Evolutionary conservation across 2,888 invertebrate species (phyloP), one percentile per base, ranked within the genome.

Genomic region (Pristionchus fissidentatus): DNA sequence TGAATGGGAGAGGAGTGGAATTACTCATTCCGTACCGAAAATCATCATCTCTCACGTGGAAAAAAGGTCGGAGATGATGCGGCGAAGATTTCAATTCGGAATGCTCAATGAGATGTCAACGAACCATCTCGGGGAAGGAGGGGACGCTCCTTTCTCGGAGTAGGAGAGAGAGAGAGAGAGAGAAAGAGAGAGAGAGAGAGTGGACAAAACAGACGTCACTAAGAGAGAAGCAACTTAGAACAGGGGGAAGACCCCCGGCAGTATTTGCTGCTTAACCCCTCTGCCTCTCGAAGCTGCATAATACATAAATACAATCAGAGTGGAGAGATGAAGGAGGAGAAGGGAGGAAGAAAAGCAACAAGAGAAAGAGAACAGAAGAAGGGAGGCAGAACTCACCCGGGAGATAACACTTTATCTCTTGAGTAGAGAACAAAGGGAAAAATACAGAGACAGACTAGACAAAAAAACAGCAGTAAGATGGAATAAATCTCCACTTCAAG

Each of bases 241-340:
- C 10, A 55, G 55, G 46, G 15, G 46, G 46, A 46, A 10, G 8
- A 10, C 46, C 46, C 15, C 46, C 15, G 8, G 22, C 22, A 8
- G 55, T 4, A 55, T 60, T 32, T 26, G n/a, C 57, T n/a, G 57
- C 26, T 32, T 26, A n/a, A 52, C n/a, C n/a, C n/a, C 19, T 52
- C 52, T 52, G 52, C 52, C 32, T 60, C 29, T 60, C 60, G 29
- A 7, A n/a, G n/a, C n/a, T n/a, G 32, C 66, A n/a, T 10, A 41
- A 22, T 26, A 70, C 13, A 35, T 32, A 70, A 70, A 70, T 43
- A 70, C 41, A 70, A 70, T 70, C 70, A 70, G 70, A 26, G 26
- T 26, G 38, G 15, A 41, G 13, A 55, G n/a, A n/a, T n/a, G 70
- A 32, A n/a, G 26, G 41, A 26, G 41, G 19, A 26, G 4, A 26